Base-by-base conservation (phyloP, 2,797 vertebrate species). In the Luscinia megarhynchos region DNA sequence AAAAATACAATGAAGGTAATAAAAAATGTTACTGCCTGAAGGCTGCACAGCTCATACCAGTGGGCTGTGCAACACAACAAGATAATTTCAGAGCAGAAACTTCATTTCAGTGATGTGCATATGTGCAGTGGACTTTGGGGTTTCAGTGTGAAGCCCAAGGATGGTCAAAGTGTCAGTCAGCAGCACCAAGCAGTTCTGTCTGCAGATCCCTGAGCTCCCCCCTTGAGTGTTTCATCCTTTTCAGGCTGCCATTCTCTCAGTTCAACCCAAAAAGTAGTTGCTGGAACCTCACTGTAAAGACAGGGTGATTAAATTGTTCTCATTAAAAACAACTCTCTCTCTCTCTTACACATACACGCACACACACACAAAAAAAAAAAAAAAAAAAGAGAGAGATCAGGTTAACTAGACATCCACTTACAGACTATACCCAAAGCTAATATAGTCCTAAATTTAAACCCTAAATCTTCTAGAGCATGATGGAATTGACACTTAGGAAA, bases 71-170 rank as follows among this genome's bases (percentile, higher is more conserved):
- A 84, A 29, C 8, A 43, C 21, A 53, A 18, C 1, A 69, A 24
- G n/a, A 32, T 48, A 9, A 48, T 32, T 45, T 55, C 48, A 79
- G 36, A 84, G 38, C 5, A 67, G 64, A 88, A 88, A 61, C 7
- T 58, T 68, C 5, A 29, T 64, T 75, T 61, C 66, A 67, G 51
- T 45, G 26, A 32, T 46, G 22, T 34, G 22, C 22, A 11, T 11
- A 12, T 6, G n/a, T 27, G 15, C 11, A 63, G 18, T 0, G 0
- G 26, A 10, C 8, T 80, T 76, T 15, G 27, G n/a, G 20, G 30
- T 75, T 75, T 15, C 29, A 27, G 19, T 11, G 14, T 22, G 62
- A 70, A 85, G 27, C 9, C 27, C 15, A 62, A 58, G 76, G 22
- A 36, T 2, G 4, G 61, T 26, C n/a, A 63, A 87, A 76, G 23